Percentiles rank a stretch among this genome's conserved stretches.
Conservation (phyloP, 2,888 invertebrate species). For the Yponomeuta sedellus region DNA sequence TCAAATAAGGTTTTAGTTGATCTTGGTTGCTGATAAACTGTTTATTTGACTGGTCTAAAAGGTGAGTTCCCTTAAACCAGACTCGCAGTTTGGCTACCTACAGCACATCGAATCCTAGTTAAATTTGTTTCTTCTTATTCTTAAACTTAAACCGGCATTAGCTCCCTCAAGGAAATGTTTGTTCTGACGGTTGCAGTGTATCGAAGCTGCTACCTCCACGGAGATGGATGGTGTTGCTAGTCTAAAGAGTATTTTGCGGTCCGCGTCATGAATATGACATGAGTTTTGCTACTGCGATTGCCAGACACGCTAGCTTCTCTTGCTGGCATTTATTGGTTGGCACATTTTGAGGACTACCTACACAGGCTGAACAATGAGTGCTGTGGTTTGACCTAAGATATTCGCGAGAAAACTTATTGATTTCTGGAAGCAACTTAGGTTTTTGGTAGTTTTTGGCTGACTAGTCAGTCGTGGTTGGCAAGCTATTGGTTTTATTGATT, state of each 20-base stretch:
- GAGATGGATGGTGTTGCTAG: constrained; percentile 34
- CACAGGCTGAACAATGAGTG: neutral
- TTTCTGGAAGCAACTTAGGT: neutral
- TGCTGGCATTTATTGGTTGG: neutral
- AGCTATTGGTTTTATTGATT: too few relatives aligned
- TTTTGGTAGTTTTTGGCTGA: too few relatives aligned
- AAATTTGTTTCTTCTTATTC: too few relatives aligned
- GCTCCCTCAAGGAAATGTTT: too few relatives aligned
- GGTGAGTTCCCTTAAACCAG: too few relatives aligned
- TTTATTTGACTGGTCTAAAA: too few relatives aligned
- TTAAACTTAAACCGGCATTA: too few relatives aligned
- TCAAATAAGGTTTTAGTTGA: too few relatives aligned
- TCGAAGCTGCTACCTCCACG: constrained; percentile 18
- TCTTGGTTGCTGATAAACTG: too few relatives aligned
- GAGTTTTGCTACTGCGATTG: constrained; percentile 28
- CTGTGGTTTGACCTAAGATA: neutral
- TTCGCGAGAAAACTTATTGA: neutral
- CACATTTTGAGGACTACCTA: neutral
- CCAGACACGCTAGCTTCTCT: neutral
- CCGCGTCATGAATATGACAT: constrained; percentile 50
- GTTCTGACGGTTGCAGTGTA: neutral
- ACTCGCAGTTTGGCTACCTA: too few relatives aligned
- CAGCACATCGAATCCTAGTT: too few relatives aligned
- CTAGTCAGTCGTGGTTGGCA: too few relatives aligned
- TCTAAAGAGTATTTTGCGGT: constrained; percentile 42